These are phyloP conservation scores for Lordiphosa clarofinis DNA, from an alignment of 1,140 invertebrate genomes.

Conservation along the genomic window DNA sequence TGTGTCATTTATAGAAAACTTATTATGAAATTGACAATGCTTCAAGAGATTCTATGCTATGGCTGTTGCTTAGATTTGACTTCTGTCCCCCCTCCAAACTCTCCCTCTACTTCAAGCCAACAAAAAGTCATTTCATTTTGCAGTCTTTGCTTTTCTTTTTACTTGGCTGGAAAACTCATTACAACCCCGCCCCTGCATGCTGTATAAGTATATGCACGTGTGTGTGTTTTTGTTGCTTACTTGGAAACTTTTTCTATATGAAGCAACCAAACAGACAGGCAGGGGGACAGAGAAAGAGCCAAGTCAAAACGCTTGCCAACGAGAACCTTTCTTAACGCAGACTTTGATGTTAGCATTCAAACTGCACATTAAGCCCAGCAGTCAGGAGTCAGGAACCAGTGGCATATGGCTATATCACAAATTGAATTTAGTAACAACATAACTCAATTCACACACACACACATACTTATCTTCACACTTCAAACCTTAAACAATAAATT, in stretches of 20 bases:
- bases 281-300: slow-evolving; percentile 2
- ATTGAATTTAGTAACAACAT: slow-evolving; percentile 61
- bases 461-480: neutral
- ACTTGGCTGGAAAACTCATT: slow-evolving; percentile 29
- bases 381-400: slow-evolving; percentile 11
- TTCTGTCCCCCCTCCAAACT: neutral
- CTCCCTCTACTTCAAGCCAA: slow-evolving; percentile 14
- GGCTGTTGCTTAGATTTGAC: slow-evolving; percentile 12
- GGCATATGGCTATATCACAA: slow-evolving; percentile 49
- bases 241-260: slow-evolving; percentile 57
- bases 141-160: slow-evolving; percentile 4
- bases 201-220: slow-evolving; percentile 21
- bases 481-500: too few relatives aligned
- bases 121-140: slow-evolving; percentile 55
- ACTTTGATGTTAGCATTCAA: slow-evolving; percentile 23
- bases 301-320: slow-evolving; percentile 14
- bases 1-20: slow-evolving; percentile 35
- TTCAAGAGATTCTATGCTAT: slow-evolving; percentile 16
- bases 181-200: slow-evolving; percentile 30
- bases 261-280: slow-evolving; percentile 24
- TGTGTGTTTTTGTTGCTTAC: slow-evolving; percentile 33
- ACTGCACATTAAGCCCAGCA: slow-evolving; percentile 27
- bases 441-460: slow-evolving; percentile 61
- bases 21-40: slow-evolving; percentile 31
- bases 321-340: slow-evolving; percentile 6